Base-by-base conservation (phyloP, 1,140 invertebrate species). In the Zophobas atratus region DNA sequence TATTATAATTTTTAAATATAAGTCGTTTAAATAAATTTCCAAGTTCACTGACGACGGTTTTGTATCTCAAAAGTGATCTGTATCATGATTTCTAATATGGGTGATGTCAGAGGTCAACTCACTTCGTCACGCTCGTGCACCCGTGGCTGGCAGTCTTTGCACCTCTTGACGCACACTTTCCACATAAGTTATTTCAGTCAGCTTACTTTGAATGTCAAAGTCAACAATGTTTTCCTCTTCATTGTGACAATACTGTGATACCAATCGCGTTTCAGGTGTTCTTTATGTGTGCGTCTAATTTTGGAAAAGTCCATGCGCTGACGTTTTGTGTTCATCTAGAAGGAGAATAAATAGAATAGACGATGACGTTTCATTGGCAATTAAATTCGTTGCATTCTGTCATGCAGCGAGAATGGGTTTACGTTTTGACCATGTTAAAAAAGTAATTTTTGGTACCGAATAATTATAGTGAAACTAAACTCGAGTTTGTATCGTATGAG, bases 111-210 rank as follows among this genome's bases (percentile, higher is more conserved):
- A 77, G 67, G 76, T 77, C 46, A 39, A 32, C 43, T 35, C 33
- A 76, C 53, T 76, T 76, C 75, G 75, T 76, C 60, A 76, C 75
- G 75, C 75, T 70, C 63, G 63, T 70, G 75, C 60, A 76, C 75
- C 57, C 60, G 60, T 55, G 39, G 49, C 60, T 67, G 41, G 38
- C 35, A 53, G 46, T 49, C 43, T 76, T 76, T 76, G 46, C 75
- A 70, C 60, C 75, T 76, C 53, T 67, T 67, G 60, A 67, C 60
- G 60, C 39, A 67, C 36, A 67, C 56, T 38, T 60, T 60, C 33
- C 56, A 60, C 56, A 38, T 67, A 32, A 51, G 70, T 51, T 71
- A 71, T 71, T 71, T 71, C 70, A 71, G 32, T 43, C 70, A 71
- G 46, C 70, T 43, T 46, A 71, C 43, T 43, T 71, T 71, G 70